Evolutionary conservation across 1,140 invertebrate genomes (phyloP), one percentile per base, ranked within the genome.

Genomic region (Leptinotarsa defecta): DNA sequence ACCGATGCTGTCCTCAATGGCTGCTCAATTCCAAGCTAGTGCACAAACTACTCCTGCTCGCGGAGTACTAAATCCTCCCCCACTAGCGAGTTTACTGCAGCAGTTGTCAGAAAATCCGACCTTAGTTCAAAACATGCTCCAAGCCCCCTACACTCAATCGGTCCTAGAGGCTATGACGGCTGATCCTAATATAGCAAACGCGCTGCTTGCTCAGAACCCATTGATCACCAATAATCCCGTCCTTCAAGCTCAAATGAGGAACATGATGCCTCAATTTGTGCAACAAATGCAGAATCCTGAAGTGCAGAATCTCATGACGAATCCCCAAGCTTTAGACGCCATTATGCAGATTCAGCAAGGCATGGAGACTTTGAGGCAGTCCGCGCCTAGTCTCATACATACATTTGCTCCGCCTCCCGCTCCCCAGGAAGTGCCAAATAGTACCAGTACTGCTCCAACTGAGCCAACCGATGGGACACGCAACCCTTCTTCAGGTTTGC

Each of bases 331-430:
- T 6, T 83, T 99, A 76, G 92, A 96, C 83, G 98, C 98, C 27
- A 91, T 99, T 62, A 91, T 97, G 85, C 96, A 99, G 87, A 98
- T 99, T 81, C 97, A 99, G 84, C 94, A 96, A 86, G 97, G 96
- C 49, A 92, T 98, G 89, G 95, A 97, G 83, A 93, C 95, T 77
- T 87, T 99, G 62, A 91, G 96, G 78, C 90, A 90, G 24, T 94
- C 95, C 61, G 96, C 96, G 3, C 98, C 98, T 5, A 91, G 90
- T 73, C 88, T 97, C 63, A 75, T 84, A 15, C 85, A 84, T 64
- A 84, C 82, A 3, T 78, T 81, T 27, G 77, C 70, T 17, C 75
- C 78, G 62, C 67, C 78, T 34, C 86, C 85, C 19, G 80, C 83
- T 84, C 71, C 71, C 22, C 71, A 71, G 13, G 49, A 61, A 48